Conservation (phyloP, 2,113 vertebrate species). For the Prionailurus viverrinus region DNA sequence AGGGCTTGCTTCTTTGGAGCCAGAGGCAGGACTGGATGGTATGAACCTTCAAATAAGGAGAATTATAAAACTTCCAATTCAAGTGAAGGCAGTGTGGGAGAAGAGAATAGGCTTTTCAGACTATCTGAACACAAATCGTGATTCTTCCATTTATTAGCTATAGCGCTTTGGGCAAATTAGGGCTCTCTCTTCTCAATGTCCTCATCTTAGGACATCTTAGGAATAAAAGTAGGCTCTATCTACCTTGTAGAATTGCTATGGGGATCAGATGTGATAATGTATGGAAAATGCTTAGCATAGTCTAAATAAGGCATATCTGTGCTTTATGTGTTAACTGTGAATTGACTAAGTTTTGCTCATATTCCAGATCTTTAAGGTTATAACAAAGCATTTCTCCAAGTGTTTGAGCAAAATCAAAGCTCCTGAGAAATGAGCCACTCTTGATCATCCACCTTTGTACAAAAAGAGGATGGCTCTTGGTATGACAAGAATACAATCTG, state of each 20-base stretch:
- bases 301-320: not conserved
- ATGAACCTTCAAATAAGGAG: not conserved
- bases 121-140: not conserved
- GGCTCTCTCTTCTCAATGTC: not conserved
- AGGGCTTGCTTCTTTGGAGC: not conserved
- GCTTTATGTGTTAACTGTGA: not conserved
- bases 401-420: not conserved
- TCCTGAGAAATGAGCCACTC: slow-evolving; percentile 31
- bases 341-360: not conserved
- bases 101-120: not conserved
- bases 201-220: not conserved
- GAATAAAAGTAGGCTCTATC: not conserved
- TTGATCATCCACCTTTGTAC: not conserved
- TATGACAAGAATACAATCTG: not conserved
- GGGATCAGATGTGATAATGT: not conserved
- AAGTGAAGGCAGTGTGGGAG: not conserved
- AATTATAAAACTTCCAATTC: not conserved
- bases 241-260: not conserved
- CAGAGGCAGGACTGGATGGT: not conserved
- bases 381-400: not conserved
- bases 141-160: not conserved
- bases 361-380: not conserved
- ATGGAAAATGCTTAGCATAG: not conserved
- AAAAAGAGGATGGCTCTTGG: not conserved
- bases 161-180: not conserved